phyloP scores from a whole-genome alignment of 1,140 invertebrate genomes.

The Palaemon carinicauda region DNA sequence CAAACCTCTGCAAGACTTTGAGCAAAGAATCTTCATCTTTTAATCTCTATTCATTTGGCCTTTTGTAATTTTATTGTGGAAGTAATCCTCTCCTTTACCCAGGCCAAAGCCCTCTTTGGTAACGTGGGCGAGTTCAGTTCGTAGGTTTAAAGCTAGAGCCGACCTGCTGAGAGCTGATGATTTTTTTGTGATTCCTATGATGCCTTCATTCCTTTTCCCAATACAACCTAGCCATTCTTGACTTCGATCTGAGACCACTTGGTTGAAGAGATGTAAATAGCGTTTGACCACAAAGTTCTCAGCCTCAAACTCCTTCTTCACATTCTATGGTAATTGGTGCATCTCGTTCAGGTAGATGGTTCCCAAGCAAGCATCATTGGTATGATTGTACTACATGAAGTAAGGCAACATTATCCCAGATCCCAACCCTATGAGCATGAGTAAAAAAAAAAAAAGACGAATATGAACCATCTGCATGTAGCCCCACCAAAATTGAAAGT shows the following conservation, averaged over 20 bases:
- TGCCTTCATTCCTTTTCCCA: neutral
- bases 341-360: no score
- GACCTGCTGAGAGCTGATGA: neutral
- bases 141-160: neutral
- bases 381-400: conserved; percentile 5
- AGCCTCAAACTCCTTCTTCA: neutral
- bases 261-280: neutral
- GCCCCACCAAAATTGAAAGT: neutral
- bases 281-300: neutral
- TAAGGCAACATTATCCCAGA: conserved; percentile 1
- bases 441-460: neutral
- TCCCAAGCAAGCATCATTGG: neutral
- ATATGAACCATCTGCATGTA: conserved; percentile 7
- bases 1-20: no score
- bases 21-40: no score
- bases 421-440: neutral
- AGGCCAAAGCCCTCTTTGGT: neutral
- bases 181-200: conserved; percentile 12
- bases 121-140: neutral
- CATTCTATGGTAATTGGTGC: neutral
- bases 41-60: no score
- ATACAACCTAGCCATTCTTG: no score
- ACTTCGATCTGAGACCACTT: neutral
- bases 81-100: neutral
- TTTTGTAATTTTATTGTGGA: neutral